Evolutionary conservation across 2,113 vertebrate genomes (phyloP).

Genomic region (Manacus vitellinus): DNA sequence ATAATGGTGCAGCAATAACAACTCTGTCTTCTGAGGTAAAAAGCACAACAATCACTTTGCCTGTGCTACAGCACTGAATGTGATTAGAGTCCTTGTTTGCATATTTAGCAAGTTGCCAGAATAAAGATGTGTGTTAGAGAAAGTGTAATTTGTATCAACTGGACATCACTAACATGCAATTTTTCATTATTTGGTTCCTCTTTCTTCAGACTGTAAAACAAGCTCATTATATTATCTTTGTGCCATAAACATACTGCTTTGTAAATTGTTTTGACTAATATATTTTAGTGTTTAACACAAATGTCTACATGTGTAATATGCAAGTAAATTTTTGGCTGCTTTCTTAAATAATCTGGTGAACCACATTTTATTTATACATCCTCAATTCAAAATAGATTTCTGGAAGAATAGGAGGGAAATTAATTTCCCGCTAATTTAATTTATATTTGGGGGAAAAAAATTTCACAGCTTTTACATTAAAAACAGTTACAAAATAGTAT

Average conservation of each 20-base stretch:
- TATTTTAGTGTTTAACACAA: not conserved
- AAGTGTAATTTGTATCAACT: not conserved
- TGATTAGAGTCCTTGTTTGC: not conserved
- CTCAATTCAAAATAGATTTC: not conserved
- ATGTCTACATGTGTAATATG: accelerated
- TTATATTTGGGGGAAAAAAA: not conserved
- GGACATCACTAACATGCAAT: not conserved
- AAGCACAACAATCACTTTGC: not conserved
- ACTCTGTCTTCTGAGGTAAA: not conserved
- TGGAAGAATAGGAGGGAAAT: not conserved
- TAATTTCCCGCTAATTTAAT: not conserved
- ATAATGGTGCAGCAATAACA: not conserved
- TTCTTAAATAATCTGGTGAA: not conserved
- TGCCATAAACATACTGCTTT: not conserved
- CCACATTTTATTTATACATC: not conserved
- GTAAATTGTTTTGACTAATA: not conserved
- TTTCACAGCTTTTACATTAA: not conserved
- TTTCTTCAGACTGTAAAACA: not conserved
- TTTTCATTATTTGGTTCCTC: not conserved
- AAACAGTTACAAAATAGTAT: not conserved
- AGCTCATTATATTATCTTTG: not conserved
- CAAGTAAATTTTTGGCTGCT: not conserved
- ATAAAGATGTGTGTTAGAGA: not conserved
- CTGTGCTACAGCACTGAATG: accelerated
- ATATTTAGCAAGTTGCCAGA: not conserved